phyloP scores from a whole-genome alignment of 2,797 vertebrate genomes.

The Xenops minutus region DNA sequence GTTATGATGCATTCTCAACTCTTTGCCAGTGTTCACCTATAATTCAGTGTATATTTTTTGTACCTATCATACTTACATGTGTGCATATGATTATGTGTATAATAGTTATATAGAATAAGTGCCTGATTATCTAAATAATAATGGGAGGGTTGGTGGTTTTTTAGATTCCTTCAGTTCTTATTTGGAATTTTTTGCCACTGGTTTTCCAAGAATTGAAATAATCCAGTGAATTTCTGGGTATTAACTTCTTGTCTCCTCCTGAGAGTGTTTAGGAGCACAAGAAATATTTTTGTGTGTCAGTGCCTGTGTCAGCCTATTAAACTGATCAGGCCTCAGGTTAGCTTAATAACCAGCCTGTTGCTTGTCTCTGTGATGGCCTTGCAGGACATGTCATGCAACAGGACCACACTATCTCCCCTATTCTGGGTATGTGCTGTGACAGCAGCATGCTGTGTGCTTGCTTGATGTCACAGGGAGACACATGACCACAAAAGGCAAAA shows the following conservation, averaged over 20 bases:
- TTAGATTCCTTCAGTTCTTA: not conserved
- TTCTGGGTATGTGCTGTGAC: not conserved
- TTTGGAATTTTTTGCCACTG: not conserved
- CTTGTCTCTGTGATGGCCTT: not conserved
- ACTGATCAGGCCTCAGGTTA: not conserved
- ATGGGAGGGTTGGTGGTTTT: too few species aligned
- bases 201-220: not conserved
- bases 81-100: not conserved
- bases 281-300: fast-evolving
- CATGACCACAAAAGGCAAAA: not conserved
- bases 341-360: not conserved
- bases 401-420: not conserved
- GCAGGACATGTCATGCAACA: not conserved
- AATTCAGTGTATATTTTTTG: not conserved
- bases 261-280: not conserved
- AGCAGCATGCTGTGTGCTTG: not conserved
- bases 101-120: not conserved
- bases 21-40: not conserved
- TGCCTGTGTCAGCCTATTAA: fast-evolving
- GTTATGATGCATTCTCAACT: not conserved
- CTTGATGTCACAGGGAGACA: not conserved
- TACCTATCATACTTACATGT: not conserved
- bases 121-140: not conserved
- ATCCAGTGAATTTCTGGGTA: not conserved
- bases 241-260: not conserved